Conservation (phyloP, 2,797 vertebrate genomes). For the Sebastes iracundus region DNA sequence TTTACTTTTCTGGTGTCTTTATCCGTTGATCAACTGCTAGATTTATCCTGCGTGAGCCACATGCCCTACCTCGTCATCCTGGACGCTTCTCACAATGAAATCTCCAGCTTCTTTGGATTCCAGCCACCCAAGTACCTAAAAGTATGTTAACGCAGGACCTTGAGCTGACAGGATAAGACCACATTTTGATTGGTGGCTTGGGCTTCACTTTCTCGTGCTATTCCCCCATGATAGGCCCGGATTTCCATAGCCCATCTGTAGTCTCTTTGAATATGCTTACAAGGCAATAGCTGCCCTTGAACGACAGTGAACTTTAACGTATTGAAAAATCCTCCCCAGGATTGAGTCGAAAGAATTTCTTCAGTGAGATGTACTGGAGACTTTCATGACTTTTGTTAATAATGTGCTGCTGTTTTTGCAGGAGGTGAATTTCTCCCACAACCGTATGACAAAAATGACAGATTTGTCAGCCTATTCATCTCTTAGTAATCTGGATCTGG, state of each 20-base stretch:
- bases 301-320: slow-evolving; percentile 60
- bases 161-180: slow-evolving; percentile 78
- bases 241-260: slow-evolving; percentile 79
- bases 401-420: slow-evolving; percentile 62
- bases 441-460: slow-evolving; percentile 87
- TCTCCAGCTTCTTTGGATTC: slow-evolving; percentile 89
- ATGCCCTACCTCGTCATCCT: slow-evolving; percentile 91
- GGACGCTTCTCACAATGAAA: slow-evolving; percentile 88
- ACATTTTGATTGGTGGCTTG: slow-evolving; percentile 61
- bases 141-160: slow-evolving; percentile 79
- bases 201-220: slow-evolving; percentile 50
- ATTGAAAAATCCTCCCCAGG: slow-evolving; percentile 25
- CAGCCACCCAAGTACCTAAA: slow-evolving; percentile 89
- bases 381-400: slow-evolving; percentile 18
- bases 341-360: slow-evolving; percentile 18
- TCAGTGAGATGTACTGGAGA: neutral
- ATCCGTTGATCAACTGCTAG: slow-evolving; percentile 69
- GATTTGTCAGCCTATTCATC: slow-evolving; percentile 85
- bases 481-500: slow-evolving; percentile 87
- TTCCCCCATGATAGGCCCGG: slow-evolving; percentile 66
- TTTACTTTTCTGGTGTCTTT: neutral
- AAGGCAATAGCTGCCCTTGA: slow-evolving; percentile 69
- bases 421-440: slow-evolving; percentile 92
- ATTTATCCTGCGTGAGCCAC: slow-evolving; percentile 90
- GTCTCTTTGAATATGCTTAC: slow-evolving; percentile 70